Conservation (phyloP, 2,797 vertebrate genomes). For the Pogoniulus pusillus region DNA sequence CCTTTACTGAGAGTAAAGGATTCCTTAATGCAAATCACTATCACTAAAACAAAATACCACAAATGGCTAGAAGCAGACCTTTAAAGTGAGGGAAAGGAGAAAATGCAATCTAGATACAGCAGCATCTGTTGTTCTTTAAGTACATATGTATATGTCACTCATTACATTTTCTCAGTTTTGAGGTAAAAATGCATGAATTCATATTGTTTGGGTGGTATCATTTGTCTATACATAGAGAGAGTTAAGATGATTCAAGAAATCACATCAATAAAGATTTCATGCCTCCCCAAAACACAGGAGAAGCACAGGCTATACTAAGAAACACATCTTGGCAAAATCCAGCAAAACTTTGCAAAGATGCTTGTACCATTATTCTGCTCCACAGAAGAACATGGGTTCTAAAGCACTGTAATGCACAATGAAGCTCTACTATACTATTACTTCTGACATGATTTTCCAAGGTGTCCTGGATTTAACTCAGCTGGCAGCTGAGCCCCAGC, state of each 20-base stretch:
- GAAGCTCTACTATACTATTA: neutral
- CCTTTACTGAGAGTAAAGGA: neutral
- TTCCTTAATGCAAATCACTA: neutral
- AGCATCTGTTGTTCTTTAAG: neutral
- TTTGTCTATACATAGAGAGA: neutral
- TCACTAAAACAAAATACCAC: neutral
- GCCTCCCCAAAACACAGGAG: neutral
- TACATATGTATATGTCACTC: neutral
- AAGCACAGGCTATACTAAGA: neutral
- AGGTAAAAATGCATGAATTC: neutral
- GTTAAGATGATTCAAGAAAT: neutral
- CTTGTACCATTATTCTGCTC: neutral
- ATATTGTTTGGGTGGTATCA: neutral
- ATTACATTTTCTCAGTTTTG: neutral
- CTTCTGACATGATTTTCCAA: neutral
- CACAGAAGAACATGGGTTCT: neutral
- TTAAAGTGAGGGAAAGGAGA: neutral
- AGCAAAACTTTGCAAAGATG: neutral
- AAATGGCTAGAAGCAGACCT: neutral
- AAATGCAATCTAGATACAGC: neutral
- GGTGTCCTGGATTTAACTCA: too few species aligned
- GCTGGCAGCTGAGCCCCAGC: too few species aligned
- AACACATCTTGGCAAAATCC: neutral
- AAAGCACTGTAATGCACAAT: conserved; percentile 5
- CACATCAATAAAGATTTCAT: neutral